A percentile compares a stretch with the other conserved stretches of the same genome.
Evolutionary conservation across 92 coral and sea anemone genomes (phyloP).

Genomic region (Metridium senile): DNA sequence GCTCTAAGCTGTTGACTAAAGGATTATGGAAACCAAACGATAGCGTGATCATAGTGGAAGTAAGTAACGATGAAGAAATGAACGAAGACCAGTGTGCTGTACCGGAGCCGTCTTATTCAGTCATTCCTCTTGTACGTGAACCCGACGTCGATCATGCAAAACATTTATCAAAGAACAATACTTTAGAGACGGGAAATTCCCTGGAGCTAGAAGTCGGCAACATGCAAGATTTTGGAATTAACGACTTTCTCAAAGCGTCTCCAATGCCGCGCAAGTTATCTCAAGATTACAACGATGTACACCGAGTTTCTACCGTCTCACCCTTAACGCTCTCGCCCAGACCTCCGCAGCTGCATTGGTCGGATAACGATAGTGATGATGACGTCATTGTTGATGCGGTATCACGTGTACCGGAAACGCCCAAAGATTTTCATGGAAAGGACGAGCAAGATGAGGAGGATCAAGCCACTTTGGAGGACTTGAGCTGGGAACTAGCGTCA

Average conservation of each 20-base stretch:
- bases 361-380: slow-evolving; percentile 82
- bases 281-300: slow-evolving; percentile 61
- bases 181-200: slow-evolving; percentile 19
- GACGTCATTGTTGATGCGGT: slow-evolving; percentile 62
- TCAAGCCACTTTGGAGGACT: slow-evolving; percentile 81
- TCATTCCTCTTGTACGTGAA: slow-evolving; percentile 61
- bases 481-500: slow-evolving; percentile 95
- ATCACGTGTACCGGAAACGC: slow-evolving; percentile 27
- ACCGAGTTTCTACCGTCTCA: slow-evolving; percentile 85
- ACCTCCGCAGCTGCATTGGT: slow-evolving; percentile 82
- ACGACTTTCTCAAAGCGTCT: slow-evolving; percentile 66
- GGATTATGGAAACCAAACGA: slow-evolving; percentile 88
- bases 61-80: slow-evolving; percentile 18
- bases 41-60: slow-evolving; percentile 50
- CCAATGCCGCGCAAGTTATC: slow-evolving; percentile 61
- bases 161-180: slow-evolving; percentile 7
- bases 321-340: slow-evolving; percentile 75
- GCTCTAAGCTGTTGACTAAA: slow-evolving; percentile 48
- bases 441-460: slow-evolving; percentile 88
- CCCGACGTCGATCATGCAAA: no score
- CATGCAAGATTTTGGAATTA: slow-evolving; percentile 83
- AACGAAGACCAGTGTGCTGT: neutral
- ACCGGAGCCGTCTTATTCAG: slow-evolving; percentile 20
- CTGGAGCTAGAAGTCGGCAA: slow-evolving; percentile 1
- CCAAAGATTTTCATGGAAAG: slow-evolving; percentile 39